Conservation (phyloP, 2,888 invertebrate species). For the Diadegma fenestrale region DNA sequence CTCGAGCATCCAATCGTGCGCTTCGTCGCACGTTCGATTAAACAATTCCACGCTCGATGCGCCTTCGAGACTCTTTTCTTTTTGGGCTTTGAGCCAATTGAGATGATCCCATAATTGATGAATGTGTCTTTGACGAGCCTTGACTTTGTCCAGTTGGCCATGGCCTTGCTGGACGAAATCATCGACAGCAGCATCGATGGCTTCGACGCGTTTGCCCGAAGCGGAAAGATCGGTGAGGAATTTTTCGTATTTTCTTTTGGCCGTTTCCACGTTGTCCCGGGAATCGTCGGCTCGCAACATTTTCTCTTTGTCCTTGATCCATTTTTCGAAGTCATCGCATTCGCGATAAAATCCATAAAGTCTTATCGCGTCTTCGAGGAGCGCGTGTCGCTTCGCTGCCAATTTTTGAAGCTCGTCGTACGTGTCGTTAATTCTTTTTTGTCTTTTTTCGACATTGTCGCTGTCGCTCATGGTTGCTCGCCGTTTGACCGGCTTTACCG, state of each 20-base stretch:
- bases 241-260: constrained; percentile 98
- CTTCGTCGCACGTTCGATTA: constrained; percentile 97
- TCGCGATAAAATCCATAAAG: constrained; percentile 97
- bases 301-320: constrained; percentile 98
- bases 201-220: constrained; percentile 95
- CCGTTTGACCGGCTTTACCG: constrained; percentile 82
- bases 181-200: constrained; percentile 94
- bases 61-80: constrained; percentile 96
- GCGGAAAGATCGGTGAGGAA: constrained; percentile 98
- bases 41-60: constrained; percentile 97
- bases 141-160: constrained; percentile 93
- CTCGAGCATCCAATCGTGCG: constrained; percentile 98
- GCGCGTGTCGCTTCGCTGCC: constrained; percentile 92
- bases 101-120: constrained; percentile 95
- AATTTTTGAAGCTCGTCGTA: constrained; percentile 93
- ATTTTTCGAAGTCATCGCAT: constrained; percentile 98
- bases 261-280: constrained; percentile 95
- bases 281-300: constrained; percentile 93
- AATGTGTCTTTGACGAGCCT: constrained; percentile 92
- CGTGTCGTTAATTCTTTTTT: constrained; percentile 91
- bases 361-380: constrained; percentile 96
- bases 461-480: constrained; percentile 86
- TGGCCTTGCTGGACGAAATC: constrained; percentile 94
- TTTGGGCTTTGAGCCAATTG: constrained; percentile 94
- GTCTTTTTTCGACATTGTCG: constrained; percentile 92